Evolutionary conservation across 2,888 invertebrate genomes (phyloP).

Genomic region (Automeris io): DNA sequence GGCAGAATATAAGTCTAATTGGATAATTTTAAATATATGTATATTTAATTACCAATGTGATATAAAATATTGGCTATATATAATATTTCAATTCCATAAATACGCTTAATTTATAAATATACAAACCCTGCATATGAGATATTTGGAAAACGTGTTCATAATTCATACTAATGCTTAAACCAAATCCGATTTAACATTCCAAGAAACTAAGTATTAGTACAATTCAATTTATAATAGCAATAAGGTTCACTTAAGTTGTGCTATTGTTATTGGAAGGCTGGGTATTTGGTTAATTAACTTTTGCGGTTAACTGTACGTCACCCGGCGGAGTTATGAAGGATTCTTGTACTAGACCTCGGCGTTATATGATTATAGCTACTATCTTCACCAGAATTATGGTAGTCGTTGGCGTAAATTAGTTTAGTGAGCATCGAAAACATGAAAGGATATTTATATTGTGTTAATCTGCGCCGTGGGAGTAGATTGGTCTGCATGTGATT

Average conservation of each 20-base stretch:
- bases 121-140: too few species aligned
- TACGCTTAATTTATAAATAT: too few species aligned
- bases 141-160: too few species aligned
- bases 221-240: conserved; percentile 14
- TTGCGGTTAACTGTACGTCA: conserved; percentile 17
- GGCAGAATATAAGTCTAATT: too few species aligned
- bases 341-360: conserved; percentile 21
- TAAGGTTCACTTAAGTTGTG: conserved; percentile 7
- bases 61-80: too few species aligned
- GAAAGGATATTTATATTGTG: conserved; percentile 12
- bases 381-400: conserved; percentile 22
- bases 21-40: too few species aligned
- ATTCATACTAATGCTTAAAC: conserved; percentile 8
- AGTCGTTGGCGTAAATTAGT: conserved; percentile 31
- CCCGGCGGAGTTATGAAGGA: conserved; percentile 18
- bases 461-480: conserved; percentile 1
- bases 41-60: too few species aligned
- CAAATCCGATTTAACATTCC: conserved; percentile 14
- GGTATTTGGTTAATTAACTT: conserved; percentile 21
- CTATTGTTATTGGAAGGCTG: conserved; percentile 8
- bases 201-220: conserved; percentile 12
- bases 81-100: too few species aligned
- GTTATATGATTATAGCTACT: conserved; percentile 28
- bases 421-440: conserved; percentile 22
- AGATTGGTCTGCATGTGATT: conserved; percentile 6